Evolutionary conservation across 2,888 invertebrate species (phyloP).

Genomic region (Ornithoptera priamus): DNA sequence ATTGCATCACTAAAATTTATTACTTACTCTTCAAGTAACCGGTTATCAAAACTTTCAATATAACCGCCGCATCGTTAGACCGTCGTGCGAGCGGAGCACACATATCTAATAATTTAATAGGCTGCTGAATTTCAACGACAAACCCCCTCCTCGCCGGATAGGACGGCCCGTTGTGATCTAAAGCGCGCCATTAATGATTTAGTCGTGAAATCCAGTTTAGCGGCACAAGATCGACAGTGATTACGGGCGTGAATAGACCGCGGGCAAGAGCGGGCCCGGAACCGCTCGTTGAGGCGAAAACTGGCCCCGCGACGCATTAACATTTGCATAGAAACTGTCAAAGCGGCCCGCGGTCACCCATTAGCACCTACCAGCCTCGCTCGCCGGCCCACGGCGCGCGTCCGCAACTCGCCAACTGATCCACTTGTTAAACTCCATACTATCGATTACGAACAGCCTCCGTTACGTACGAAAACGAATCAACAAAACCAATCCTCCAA

Average conservation of each 20-base stretch:
- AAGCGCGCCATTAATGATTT: slow-evolving; percentile 45
- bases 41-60: slow-evolving; percentile 38
- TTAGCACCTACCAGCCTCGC: slow-evolving; percentile 62
- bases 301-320: slow-evolving; percentile 74
- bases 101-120: slow-evolving; percentile 17
- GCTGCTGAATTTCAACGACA: slow-evolving; percentile 13
- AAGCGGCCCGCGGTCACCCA: slow-evolving; percentile 64
- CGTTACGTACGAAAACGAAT: neutral
- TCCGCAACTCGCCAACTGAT: slow-evolving; percentile 2
- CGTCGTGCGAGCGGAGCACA: neutral
- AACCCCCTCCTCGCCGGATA: neutral
- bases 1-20: slow-evolving; percentile 70
- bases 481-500: neutral
- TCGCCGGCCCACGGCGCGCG: neutral
- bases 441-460: neutral
- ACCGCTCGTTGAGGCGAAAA: slow-evolving; percentile 67
- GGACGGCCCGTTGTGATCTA: slow-evolving; percentile 20
- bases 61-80: slow-evolving; percentile 5
- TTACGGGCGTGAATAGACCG: slow-evolving; percentile 65
- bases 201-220: slow-evolving; percentile 57
- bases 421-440: neutral
- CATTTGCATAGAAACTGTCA: slow-evolving; percentile 80
- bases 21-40: slow-evolving; percentile 36
- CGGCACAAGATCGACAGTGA: slow-evolving; percentile 53
- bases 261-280: slow-evolving; percentile 69